Conservation (phyloP, 1,140 invertebrate genomes). For the Saccostrea glomerata region DNA sequence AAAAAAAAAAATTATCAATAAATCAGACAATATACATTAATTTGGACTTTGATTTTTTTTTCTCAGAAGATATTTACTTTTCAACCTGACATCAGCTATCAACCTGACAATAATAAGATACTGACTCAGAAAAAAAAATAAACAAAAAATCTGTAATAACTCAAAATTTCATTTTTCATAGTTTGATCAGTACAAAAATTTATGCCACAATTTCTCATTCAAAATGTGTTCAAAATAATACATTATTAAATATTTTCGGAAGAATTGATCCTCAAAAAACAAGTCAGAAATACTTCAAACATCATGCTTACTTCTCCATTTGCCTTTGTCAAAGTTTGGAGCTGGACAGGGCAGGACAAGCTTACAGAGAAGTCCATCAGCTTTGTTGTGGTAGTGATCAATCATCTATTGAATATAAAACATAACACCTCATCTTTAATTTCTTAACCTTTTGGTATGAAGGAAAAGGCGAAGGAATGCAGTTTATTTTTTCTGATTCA, state of each 20-base stretch:
- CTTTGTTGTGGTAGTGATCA: constrained; percentile 78
- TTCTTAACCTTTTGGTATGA: no score
- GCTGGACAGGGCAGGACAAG: constrained; percentile 67
- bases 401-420: constrained; percentile 70
- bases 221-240: background rate
- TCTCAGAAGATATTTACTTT: no score
- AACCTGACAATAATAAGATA: no score
- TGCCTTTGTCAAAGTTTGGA: constrained; percentile 65
- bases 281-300: background rate
- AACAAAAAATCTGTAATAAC: no score
- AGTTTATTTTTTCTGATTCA: no score
- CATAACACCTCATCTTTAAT: background rate
- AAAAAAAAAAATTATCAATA: background rate
- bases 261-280: background rate
- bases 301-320: constrained; percentile 61
- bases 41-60: no score
- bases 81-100: no score
- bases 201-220: background rate
- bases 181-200: background rate
- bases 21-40: no score
- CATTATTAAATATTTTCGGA: background rate
- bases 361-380: constrained; percentile 77
- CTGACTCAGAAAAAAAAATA: no score
- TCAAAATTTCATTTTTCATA: background rate
- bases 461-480: no score